Evolutionary conservation across 2,113 vertebrate species (phyloP), one percentile per base, ranked within the genome.

Genomic region (Ardeotis arabs): DNA sequence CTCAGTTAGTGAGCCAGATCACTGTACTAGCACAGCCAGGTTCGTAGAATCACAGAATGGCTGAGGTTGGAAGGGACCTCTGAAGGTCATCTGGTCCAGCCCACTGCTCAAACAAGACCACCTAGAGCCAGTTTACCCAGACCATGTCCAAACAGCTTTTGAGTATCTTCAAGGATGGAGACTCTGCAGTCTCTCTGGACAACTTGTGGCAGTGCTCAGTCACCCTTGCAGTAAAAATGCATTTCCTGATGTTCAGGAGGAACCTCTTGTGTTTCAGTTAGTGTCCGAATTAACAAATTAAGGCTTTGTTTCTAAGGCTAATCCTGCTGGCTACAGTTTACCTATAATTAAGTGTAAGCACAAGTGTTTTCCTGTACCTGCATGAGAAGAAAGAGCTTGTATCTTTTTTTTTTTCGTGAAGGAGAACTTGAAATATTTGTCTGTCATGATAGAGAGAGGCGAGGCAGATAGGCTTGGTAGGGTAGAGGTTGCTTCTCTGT

Each of bases 81-180:
- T 60, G 39, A 47, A 64, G 33, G 49, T 88, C 35, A 53, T 5
- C 12, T 39, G 20, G 35, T 93, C 21, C 9, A 49, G 22, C 2
- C 3, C 6, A 4, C 3, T 19, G 49, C 49, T 83, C 25, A 68
- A 25, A 10, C 16, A 72, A n/a, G 62, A 59, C 5, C 3, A 73
- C 21, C 10, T 60, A 39, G 4, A 74, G 9, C 31, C 0, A 0
- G 17, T 39, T 86, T 19, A 22, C 12, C 29, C 29, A 37, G 25
- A 45, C 9, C 4, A 12, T 4, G 7, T 67, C 31, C 14, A 41
- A 45, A 10, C 1, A 7, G 16, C 8, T 85, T 79, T 50, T 53
- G 15, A 23, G 2, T 60, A 17, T 41, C 20, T 66, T 22, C 16
- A 64, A 22, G 29, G 7, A 39, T 10, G 15, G 45, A 66, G 25